Percentiles rank a stretch among this genome's conserved stretches.
These are phyloP conservation scores for Stigmatopora argus DNA, from an alignment of 2,113 vertebrate species.

Conservation along the genomic window DNA sequence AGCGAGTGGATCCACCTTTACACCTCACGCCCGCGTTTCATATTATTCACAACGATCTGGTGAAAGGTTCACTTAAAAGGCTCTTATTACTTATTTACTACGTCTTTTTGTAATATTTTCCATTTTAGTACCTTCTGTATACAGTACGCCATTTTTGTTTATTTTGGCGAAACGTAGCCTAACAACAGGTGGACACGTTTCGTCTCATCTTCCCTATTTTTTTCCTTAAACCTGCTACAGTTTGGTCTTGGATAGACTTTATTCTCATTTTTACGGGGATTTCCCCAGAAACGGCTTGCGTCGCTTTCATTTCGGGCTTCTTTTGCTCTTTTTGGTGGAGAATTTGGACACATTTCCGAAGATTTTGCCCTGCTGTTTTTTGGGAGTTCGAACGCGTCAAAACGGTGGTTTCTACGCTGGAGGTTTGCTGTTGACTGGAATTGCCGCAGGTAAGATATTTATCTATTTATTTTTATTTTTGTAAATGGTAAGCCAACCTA, in stretches of 20 bases:
- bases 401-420: neutral
- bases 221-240: neutral
- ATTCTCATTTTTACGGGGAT: neutral
- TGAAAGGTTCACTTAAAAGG: neutral
- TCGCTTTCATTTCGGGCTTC: neutral
- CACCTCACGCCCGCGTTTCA: neutral
- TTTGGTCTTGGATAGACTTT: neutral
- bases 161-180: neutral
- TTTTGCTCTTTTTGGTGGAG: neutral
- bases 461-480: neutral
- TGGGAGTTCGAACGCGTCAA: too few species aligned
- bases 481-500: neutral
- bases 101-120: neutral
- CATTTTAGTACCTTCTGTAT: neutral
- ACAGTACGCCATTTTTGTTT: neutral
- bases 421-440: neutral
- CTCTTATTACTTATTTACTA: neutral
- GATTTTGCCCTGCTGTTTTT: neutral
- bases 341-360: neutral
- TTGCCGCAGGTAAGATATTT: neutral
- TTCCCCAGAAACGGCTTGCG: neutral
- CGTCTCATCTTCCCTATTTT: neutral
- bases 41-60: neutral
- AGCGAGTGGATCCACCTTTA: neutral
- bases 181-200: constrained; percentile 1